phyloP scores from a whole-genome alignment of 2,888 invertebrate genomes.

The Drosophila lacicola region DNA sequence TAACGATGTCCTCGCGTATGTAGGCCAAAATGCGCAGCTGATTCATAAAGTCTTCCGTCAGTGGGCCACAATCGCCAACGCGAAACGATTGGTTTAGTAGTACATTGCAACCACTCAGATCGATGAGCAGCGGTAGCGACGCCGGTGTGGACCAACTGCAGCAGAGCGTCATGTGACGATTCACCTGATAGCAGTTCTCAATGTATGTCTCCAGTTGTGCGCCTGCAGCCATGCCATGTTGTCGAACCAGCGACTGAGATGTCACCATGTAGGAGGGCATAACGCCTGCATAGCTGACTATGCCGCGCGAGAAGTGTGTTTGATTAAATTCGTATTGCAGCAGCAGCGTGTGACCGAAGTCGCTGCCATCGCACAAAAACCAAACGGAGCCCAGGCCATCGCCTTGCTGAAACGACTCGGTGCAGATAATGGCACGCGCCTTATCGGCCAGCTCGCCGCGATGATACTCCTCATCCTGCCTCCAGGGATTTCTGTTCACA shows the following conservation, averaged over 20 bases:
- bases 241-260: conserved; percentile 65
- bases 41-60: conserved; percentile 81
- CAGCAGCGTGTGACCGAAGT: conserved; percentile 85
- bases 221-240: conserved; percentile 62
- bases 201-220: conserved; percentile 63
- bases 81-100: conserved; percentile 78
- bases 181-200: conserved; percentile 81
- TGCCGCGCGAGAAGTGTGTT: conserved; percentile 75
- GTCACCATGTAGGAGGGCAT: conserved; percentile 66
- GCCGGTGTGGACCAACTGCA: conserved; percentile 77
- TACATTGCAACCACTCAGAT: conserved; percentile 80
- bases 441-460: conserved; percentile 71
- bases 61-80: conserved; percentile 66
- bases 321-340: conserved; percentile 77
- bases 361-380: conserved; percentile 88
- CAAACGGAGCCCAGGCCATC: conserved; percentile 84
- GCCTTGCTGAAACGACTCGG: conserved; percentile 69
- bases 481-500: conserved; percentile 75
- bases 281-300: conserved; percentile 76
- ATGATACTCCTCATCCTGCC: conserved; percentile 80
- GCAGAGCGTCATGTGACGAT: conserved; percentile 73
- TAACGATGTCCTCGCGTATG: conserved; percentile 83
- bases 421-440: conserved; percentile 75
- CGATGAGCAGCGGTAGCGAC: conserved; percentile 68
- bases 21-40: conserved; percentile 80